Base-by-base conservation (phyloP, 2,888 invertebrate species). In the Drosophila koepferae region DNA sequence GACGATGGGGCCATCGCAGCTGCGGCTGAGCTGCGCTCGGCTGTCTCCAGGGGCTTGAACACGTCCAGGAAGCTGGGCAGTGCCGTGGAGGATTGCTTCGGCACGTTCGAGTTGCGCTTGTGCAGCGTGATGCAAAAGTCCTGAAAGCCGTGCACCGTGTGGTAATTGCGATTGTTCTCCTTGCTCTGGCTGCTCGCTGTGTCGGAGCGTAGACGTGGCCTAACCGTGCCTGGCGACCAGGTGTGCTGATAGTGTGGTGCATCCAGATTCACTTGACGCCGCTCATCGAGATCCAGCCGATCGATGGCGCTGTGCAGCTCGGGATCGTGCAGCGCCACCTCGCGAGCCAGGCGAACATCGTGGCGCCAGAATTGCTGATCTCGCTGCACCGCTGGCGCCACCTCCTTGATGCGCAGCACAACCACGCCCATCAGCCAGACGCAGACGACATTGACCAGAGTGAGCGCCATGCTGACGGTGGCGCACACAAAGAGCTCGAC, bases 361-460 rank as follows among this genome's bases (percentile, higher is more conserved):
- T 95, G 94, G 60, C 94, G 94, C 95, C 95, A 95, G 90, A 95
- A 95, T 38, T 94, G 92, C 56, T 92, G 87, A 31, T 92, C 90
- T 63, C 93, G 91, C 34, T 93, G 93, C n/a, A 94, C 93, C 2
- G 94, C 83, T 2, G 95, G 95, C 20, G 94, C 94, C 5, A 95
- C 95, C 92, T 95, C 94, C 93, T 95, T 95, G n/a, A 95, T 95
- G 94, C 95, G 96, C 74, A 96, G 94, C 48, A 96, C 95, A n/a
- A 95, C 81, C 43, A 96, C 94, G n/a, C 95, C 96, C 89, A 95
- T 94, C 0, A 95, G 75, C 89, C 96, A 95, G 63, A 97, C 96
- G 90, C 96, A 96, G 48, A 95, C 86, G 64, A 97, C 96, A 89
- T 97, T 97, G 62, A 96, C 93, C 7, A 96, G 92, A 0, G 96